These are phyloP conservation scores for Tetramorium simillimum DNA, from an alignment of 1,140 invertebrate genomes.

Conservation along the genomic window DNA sequence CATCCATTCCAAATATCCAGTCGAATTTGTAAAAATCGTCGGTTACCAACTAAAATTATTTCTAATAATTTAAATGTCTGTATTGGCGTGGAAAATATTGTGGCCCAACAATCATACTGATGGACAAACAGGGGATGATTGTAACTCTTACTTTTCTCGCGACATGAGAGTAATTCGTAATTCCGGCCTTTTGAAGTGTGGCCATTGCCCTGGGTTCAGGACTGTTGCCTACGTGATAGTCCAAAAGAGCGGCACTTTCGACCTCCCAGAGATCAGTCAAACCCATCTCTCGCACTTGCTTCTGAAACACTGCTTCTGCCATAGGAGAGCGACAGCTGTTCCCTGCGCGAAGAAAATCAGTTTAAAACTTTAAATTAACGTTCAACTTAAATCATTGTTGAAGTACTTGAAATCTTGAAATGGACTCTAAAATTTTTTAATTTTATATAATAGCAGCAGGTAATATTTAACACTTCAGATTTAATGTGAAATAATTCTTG, in stretches of 20 bases:
- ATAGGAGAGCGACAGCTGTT: conserved; percentile 98
- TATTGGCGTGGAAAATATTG: not conserved
- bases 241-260: conserved; percentile 94
- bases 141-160: conserved; percentile 89
- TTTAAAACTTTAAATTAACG: conserved; percentile 42
- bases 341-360: conserved; percentile 85
- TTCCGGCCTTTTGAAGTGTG: conserved; percentile 89
- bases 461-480: not conserved
- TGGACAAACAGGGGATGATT: not conserved
- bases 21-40: conserved; percentile 92
- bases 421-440: not conserved
- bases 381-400: not conserved
- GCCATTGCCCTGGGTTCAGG: conserved; percentile 92
- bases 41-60: conserved; percentile 86
- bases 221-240: conserved; percentile 93
- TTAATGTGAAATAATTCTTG: not conserved
- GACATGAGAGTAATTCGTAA: conserved; percentile 90
- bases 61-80: not conserved
- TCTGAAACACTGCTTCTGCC: conserved; percentile 95
- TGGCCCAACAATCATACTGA: not conserved
- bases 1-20: conserved; percentile 97
- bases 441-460: not conserved
- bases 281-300: conserved; percentile 88
- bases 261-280: conserved; percentile 90
- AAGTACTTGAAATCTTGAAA: not conserved